Percentiles rank a stretch among this genome's conserved stretches.
Evolutionary conservation across 2,888 invertebrate genomes (phyloP).

Genomic region (Fragum whitleyi): DNA sequence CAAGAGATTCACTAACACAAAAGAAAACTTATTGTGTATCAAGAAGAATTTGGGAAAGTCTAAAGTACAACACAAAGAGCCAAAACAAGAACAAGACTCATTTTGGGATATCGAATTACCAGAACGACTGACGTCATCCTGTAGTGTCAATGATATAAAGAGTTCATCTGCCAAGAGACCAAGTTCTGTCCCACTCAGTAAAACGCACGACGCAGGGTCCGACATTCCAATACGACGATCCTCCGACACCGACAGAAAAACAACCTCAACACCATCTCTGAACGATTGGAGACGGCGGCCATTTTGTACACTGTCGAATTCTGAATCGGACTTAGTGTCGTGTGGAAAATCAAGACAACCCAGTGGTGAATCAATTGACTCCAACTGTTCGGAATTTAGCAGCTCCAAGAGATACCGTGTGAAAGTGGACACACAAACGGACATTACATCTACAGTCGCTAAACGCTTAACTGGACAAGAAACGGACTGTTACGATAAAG

Average conservation of each 20-base stretch:
- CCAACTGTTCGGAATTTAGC: constrained; percentile 3
- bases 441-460: not conserved
- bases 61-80: not conserved
- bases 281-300: constrained; percentile 50
- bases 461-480: constrained; percentile 33
- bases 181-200: not conserved
- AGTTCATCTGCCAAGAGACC: not conserved
- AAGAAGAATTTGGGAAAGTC: constrained; percentile 9
- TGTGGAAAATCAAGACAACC: constrained; percentile 4
- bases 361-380: not conserved
- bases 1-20: constrained; percentile 1
- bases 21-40: constrained; percentile 10
- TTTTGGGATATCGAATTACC: constrained; percentile 53
- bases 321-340: constrained; percentile 35
- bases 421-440: constrained; percentile 31
- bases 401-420: constrained; percentile 54
- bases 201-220: constrained; percentile 36
- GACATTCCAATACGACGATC: not conserved
- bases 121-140: constrained; percentile 33
- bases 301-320: constrained; percentile 30
- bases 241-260: not conserved
- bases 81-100: constrained; percentile 27
- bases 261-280: not conserved
- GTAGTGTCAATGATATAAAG: constrained; percentile 6
- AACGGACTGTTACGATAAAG: constrained; percentile 37